These are phyloP conservation scores for Callinectes sapidus DNA, from an alignment of 2,888 invertebrate genomes.

Conservation along the genomic window DNA sequence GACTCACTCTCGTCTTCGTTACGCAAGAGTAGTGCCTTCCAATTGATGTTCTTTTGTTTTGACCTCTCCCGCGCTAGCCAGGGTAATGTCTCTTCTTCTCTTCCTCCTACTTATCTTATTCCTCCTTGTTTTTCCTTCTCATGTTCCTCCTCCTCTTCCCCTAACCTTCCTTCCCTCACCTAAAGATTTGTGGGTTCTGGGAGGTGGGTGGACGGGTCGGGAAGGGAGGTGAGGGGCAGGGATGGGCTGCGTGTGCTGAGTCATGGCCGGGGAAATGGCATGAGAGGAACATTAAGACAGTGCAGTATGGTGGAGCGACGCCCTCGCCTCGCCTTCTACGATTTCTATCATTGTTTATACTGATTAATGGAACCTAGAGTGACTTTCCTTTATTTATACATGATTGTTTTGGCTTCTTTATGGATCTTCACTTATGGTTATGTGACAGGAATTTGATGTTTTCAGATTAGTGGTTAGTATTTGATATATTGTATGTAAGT, in stretches of 20 bases:
- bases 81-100: not conserved
- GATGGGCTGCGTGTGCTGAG: not conserved
- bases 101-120: not conserved
- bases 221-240: not conserved
- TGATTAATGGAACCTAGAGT: not conserved
- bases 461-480: not conserved
- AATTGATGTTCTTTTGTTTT: constrained; percentile 8
- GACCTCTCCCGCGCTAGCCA: constrained; percentile 4
- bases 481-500: not conserved
- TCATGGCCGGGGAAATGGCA: constrained; percentile 8
- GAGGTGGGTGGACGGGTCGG: not conserved
- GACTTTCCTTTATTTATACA: not conserved
- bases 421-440: not conserved
- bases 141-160: not conserved
- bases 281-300: constrained; percentile 6
- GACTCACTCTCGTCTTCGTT: constrained; percentile 40
- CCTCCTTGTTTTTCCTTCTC: not conserved
- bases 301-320: constrained; percentile 18
- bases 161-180: not conserved
- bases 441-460: not conserved
- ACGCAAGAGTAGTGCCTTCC: constrained; percentile 23
- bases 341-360: not conserved
- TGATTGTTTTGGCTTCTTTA: not conserved
- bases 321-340: not conserved
- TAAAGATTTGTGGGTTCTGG: constrained; percentile 13